phyloP scores from a whole-genome alignment of 1,140 invertebrate genomes.

The Choristoneura fumiferana region DNA sequence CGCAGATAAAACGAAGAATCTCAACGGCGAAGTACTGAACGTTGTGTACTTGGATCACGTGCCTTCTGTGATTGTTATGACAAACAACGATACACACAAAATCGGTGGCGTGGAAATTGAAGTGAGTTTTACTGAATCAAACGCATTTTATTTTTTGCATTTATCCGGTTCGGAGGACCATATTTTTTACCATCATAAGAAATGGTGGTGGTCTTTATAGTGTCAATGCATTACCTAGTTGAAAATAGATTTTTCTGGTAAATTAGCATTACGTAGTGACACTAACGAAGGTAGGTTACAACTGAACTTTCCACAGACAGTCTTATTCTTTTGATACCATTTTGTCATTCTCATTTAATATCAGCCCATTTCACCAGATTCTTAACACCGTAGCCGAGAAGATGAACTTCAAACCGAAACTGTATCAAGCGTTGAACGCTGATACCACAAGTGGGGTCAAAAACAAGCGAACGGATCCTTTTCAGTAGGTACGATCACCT shows the following conservation, averaged over 20 bases:
- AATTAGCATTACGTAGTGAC: no score
- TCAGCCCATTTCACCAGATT: slow-evolving; percentile 78
- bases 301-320: no score
- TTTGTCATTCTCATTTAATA: no score
- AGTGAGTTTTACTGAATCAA: slow-evolving; percentile 26
- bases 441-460: slow-evolving; percentile 82
- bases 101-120: slow-evolving; percentile 80
- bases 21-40: slow-evolving; percentile 78
- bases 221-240: no score
- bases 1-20: slow-evolving; percentile 80
- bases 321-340: no score
- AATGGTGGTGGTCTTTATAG: no score
- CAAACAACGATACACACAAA: slow-evolving; percentile 77
- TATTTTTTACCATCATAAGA: no score
- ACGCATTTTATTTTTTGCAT: no score
- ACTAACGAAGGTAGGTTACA: no score
- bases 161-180: no score
- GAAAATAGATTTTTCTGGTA: no score
- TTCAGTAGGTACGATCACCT: slow-evolving; percentile 56
- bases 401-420: slow-evolving; percentile 83
- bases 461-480: slow-evolving; percentile 80
- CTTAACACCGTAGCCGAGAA: slow-evolving; percentile 81
- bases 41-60: slow-evolving; percentile 85
- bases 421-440: slow-evolving; percentile 82
- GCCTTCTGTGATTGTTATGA: slow-evolving; percentile 81